Conservation (phyloP, 2,113 vertebrate species). For the Lathamus discolor region DNA sequence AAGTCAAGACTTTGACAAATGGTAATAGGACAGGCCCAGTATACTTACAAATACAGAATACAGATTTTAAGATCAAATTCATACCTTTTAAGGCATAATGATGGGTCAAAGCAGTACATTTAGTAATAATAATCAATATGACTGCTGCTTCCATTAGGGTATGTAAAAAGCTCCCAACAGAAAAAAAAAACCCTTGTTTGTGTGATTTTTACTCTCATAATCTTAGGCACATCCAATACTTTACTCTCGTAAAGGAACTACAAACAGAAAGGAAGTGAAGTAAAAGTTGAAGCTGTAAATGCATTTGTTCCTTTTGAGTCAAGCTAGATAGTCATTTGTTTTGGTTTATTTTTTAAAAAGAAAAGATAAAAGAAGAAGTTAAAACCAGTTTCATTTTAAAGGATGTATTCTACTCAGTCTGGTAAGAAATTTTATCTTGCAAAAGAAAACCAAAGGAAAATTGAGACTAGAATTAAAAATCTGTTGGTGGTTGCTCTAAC, state of each 20-base stretch:
- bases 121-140: background rate
- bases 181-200: background rate
- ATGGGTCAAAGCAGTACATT: background rate
- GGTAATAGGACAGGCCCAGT: accelerated
- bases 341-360: background rate
- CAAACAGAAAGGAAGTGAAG: background rate
- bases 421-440: background rate
- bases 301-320: background rate
- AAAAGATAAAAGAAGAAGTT: background rate
- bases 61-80: background rate
- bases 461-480: background rate
- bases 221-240: background rate
- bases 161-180: background rate
- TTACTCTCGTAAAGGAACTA: background rate
- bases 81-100: accelerated
- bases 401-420: background rate
- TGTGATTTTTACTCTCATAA: background rate
- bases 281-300: background rate
- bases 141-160: background rate
- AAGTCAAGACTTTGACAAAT: background rate
- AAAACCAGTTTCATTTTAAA: background rate
- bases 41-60: background rate
- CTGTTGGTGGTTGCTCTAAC: background rate
- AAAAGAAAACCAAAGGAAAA: background rate
- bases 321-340: background rate